phyloP scores from a whole-genome alignment of 64 coral and sea anemone genomes.

The Stichodactyla helianthus region DNA sequence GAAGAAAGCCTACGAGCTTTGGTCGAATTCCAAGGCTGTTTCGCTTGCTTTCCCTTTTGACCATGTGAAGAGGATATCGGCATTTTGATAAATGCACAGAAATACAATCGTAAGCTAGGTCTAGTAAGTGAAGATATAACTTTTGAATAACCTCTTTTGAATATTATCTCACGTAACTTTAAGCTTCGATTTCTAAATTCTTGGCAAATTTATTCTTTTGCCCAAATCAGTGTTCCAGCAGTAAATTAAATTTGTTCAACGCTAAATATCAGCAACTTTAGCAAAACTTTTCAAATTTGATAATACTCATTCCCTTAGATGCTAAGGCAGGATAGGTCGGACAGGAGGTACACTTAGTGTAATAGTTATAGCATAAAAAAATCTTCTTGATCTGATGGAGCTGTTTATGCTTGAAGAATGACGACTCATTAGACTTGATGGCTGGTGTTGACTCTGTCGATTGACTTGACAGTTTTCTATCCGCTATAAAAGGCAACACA shows the following conservation, averaged over 20 bases:
- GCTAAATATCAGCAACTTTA: background rate
- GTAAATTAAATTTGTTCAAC: background rate
- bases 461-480: background rate
- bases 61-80: slow-evolving; percentile 18
- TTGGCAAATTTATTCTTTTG: background rate
- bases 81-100: slow-evolving; percentile 5
- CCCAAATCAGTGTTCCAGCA: background rate
- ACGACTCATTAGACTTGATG: background rate
- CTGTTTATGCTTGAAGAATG: background rate
- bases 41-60: background rate
- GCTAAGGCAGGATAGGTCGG: background rate
- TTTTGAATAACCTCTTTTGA: background rate
- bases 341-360: background rate
- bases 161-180: background rate
- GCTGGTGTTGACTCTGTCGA: background rate
- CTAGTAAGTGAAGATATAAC: background rate
- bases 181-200: background rate
- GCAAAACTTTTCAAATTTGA: background rate
- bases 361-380: background rate
- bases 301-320: background rate
- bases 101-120: too few relatives aligned
- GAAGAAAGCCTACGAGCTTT: background rate
- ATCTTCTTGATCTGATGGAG: background rate
- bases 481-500: background rate
- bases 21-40: slow-evolving; percentile 19